A percentile compares a stretch with the other conserved stretches of the same genome.
Conservation (phyloP, 2,888 invertebrate genomes). For the Calliphora vomitoria region DNA sequence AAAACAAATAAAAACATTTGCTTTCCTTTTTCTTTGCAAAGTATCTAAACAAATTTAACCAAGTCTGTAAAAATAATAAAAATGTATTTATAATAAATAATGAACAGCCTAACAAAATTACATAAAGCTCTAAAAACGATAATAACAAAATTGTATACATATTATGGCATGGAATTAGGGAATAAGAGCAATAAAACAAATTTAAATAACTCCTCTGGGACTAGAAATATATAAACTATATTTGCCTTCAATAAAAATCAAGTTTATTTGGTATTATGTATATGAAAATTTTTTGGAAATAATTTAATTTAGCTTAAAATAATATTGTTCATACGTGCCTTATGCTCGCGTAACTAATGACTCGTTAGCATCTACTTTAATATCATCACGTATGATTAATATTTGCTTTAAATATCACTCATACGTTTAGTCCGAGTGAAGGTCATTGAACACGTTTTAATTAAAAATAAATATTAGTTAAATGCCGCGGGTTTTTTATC, state of each 20-base stretch:
- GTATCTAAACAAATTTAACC: not conserved
- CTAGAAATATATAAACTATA: not conserved
- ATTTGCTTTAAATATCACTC: not conserved
- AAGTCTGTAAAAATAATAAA: not conserved
- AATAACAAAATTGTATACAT: not conserved
- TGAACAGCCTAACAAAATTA: not conserved
- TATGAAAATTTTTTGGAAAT: not conserved
- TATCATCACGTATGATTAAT: not conserved
- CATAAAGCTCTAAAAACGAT: not conserved
- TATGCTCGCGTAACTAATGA: no score
- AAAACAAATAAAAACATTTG: not conserved
- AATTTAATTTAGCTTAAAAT: not conserved
- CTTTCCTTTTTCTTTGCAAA: not conserved
- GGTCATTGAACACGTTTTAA: not conserved
- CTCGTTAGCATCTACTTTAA: not conserved
- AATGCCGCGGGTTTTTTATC: not conserved
- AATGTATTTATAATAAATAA: not conserved
- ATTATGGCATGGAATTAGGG: not conserved
- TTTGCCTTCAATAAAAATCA: not conserved
- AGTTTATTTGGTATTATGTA: not conserved
- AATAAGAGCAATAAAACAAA: not conserved
- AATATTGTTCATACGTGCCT: no score
- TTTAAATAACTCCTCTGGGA: not conserved
- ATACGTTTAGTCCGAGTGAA: not conserved
- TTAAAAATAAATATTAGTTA: not conserved